Percentiles rank a stretch among this genome's conserved stretches.
phyloP scores from a whole-genome alignment of 2,797 vertebrate genomes.

The Falco naumanni region DNA sequence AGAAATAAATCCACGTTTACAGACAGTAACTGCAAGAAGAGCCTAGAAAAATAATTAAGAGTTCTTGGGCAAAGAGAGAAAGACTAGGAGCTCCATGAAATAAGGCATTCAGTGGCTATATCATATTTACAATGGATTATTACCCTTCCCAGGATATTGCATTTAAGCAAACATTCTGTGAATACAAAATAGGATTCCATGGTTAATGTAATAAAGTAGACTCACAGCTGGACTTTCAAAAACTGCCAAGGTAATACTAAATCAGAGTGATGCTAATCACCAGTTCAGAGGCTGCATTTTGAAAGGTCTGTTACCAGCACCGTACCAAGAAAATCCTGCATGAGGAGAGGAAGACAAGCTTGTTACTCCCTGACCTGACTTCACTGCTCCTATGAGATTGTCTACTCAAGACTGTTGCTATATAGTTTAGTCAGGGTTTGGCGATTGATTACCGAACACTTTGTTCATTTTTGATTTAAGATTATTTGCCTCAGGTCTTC shows the following conservation, averaged over 20 bases:
- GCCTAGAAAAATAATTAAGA: slow-evolving; percentile 23
- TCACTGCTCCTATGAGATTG: background rate
- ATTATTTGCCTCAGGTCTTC: background rate
- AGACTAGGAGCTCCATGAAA: background rate
- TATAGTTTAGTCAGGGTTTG: background rate
- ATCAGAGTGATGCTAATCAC: background rate
- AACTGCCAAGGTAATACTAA: slow-evolving; percentile 9
- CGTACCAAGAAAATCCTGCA: background rate
- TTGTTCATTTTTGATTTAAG: background rate
- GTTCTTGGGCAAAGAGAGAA: background rate
- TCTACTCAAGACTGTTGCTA: background rate
- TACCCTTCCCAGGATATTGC: slow-evolving; percentile 31
- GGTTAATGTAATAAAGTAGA: slow-evolving; percentile 10
- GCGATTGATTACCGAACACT: background rate
- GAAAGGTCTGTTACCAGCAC: background rate
- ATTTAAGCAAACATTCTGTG: slow-evolving; percentile 10
- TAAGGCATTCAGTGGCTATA: background rate
- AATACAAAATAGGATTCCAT: slow-evolving; percentile 19
- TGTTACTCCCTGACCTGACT: background rate
- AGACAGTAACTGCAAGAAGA: background rate
- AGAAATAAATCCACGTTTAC: slow-evolving; percentile 29
- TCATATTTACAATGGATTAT: slow-evolving; percentile 21
- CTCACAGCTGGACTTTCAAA: slow-evolving; percentile 3
- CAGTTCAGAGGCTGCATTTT: background rate
- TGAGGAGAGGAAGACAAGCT: background rate